Evolutionary conservation across 2,888 invertebrate genomes (phyloP), one percentile per base, ranked within the genome.

Genomic region (Epicampocera succincta): DNA sequence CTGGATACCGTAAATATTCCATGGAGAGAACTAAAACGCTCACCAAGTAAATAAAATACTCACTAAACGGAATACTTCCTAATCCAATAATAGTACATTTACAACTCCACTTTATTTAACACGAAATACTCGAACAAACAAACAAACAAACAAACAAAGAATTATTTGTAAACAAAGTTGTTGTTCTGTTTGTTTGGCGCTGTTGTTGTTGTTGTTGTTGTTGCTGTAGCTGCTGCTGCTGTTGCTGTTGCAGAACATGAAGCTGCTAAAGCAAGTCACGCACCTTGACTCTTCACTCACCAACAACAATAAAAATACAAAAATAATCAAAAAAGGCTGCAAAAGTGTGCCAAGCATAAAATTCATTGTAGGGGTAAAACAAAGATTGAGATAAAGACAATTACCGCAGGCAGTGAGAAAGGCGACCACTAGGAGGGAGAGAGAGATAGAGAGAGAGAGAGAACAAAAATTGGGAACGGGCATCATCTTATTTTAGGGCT

Each of bases 331-430:
- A 50, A 48, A 52, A 15, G 3, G 3, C n/a, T 8, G 33, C 3
- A 58, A 46, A 73, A 79, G 72, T 79, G 78, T 66, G 78, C 66
- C 72, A 69, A 54, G 46, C 61, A 73, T 79, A 73, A 72, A 73
- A 66, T 79, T 68, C 46, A 40, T 68, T 46, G 52, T 40, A 54
- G 63, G 63, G 48, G 63, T 42, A 71, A 73, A 68, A 61, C 60
- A 68, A 61, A 52, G 65, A 54, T 61, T 44, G 13, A 13, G 21
- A 61, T 76, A 54, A 54, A 63, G 44, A 52, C 44, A 69, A 69
- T 46, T 52, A 69, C 29, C 33, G 12, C 19, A 61, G 61, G 54
- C 17, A 46, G 6, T 66, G 3, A 46, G 38, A 60, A 44, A 50
- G 40, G 17, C 6, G n/a, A 21, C 15, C 1, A 33, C 33, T 3